Evolutionary conservation across 1,140 invertebrate genomes (phyloP), one percentile per base, ranked within the genome.

Genomic region (Meloidogyne chitwoodi): DNA sequence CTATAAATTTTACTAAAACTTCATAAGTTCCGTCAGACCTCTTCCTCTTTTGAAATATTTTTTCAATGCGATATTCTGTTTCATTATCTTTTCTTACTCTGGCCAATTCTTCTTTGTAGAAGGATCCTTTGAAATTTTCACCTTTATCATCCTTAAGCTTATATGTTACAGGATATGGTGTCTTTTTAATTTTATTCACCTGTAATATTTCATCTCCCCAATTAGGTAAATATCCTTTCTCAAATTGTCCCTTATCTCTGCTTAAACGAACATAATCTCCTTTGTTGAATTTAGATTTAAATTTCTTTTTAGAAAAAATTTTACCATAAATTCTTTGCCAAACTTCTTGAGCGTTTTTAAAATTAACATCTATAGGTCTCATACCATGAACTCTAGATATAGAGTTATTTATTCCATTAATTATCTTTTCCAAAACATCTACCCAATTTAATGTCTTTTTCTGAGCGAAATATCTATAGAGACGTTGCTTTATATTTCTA

Each of bases 391-490:
- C 56, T 56, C 70, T 22, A 29, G 24, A 44, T 16, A 74, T 29
- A 64, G 26, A 70, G 31, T 69, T 5, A 19, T 31, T 31, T 27
- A 41, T 66, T 0, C 29, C 24, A 14, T 78, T 31, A n/a, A 69
- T 29, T 67, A 80, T 80, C 5, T 77, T 31, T 24, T 74, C 78
- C 14, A 80, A 24, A 1, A 73, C 31, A 56, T 68, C 72, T 62
- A 83, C 41, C 79, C 79, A 80, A 71, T 6, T 5, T 76, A n/a
- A n/a, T n/a, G n/a, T n/a, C n/a, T n/a, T n/a, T n/a, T n/a, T n/a
- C n/a, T n/a, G n/a, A n/a, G n/a, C 81, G 38, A 80, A 83, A 48
- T 74, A 79, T 61, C 76, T 29, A 61, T 75, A 75, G 4, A 80
- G 27, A 22, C 80, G 76, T 56, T 31, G 24, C 38, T 80, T 80